A percentile compares a stretch with the other conserved stretches of the same genome.
phyloP scores from a whole-genome alignment of 2,797 vertebrate genomes.

The Vipera ursinii region DNA sequence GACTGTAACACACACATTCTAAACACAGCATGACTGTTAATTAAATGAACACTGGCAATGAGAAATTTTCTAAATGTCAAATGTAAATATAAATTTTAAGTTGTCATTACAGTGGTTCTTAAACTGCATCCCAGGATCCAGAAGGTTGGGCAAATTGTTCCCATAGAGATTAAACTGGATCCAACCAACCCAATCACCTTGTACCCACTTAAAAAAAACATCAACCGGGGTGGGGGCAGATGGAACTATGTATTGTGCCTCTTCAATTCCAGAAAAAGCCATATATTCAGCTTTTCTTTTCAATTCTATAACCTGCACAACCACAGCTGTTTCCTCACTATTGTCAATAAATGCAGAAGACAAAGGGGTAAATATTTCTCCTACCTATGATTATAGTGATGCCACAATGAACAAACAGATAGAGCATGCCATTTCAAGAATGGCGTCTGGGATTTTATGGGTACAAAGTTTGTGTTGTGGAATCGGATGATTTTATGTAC shows the following conservation, averaged over 20 bases:
- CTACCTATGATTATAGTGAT: not conserved
- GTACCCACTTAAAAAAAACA: not conserved
- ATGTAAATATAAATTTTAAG: not conserved
- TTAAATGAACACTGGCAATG: not conserved
- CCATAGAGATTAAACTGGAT: not conserved
- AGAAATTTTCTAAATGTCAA: not conserved
- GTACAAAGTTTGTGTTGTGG: not conserved
- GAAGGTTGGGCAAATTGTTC: not conserved
- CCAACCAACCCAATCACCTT: not conserved
- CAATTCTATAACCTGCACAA: not conserved
- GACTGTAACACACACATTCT: not conserved
- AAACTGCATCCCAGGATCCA: not conserved
- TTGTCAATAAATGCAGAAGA: not conserved
- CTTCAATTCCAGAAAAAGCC: not conserved
- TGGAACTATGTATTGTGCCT: not conserved
- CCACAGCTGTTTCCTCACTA: not conserved
- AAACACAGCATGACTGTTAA: not conserved
- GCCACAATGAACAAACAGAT: not conserved
- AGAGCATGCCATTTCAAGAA: not conserved
- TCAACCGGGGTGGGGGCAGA: not conserved
- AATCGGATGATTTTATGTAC: not conserved
- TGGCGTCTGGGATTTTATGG: not conserved
- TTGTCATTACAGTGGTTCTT: not conserved
- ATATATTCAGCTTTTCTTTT: not conserved
- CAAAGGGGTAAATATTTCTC: not conserved